phyloP scores from a whole-genome alignment of 2,888 invertebrate species.

The Sycophila texana region DNA sequence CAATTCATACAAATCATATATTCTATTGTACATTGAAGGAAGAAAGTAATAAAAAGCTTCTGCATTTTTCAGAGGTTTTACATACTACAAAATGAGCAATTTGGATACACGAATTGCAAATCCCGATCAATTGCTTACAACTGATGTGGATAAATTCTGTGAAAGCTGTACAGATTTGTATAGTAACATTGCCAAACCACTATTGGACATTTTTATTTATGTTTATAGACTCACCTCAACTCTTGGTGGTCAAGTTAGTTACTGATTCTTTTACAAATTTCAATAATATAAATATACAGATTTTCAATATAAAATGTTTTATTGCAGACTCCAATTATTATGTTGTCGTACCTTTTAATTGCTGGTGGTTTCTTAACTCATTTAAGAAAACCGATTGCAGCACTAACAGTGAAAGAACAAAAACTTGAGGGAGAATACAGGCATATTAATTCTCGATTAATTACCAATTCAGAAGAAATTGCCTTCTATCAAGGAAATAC shows the following conservation, averaged over 20 bases:
- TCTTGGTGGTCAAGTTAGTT: conserved; percentile 85
- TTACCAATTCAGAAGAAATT: conserved; percentile 97
- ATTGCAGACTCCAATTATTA: conserved; percentile 89
- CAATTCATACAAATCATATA: neutral
- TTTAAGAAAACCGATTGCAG: conserved; percentile 88
- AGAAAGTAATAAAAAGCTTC: neutral
- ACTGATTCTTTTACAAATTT: conserved; percentile 21
- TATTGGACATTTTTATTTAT: conserved; percentile 96
- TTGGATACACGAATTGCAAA: conserved; percentile 96
- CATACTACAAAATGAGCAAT: conserved; percentile 97
- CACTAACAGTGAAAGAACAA: conserved; percentile 95
- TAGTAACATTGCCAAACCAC: conserved; percentile 96
- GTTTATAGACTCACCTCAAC: conserved; percentile 91
- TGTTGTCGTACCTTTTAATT: conserved; percentile 91
- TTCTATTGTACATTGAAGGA: neutral
- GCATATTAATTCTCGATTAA: conserved; percentile 96
- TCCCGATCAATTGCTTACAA: conserved; percentile 96
- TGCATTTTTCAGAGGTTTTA: conserved; percentile 84
- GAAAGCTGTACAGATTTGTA: conserved; percentile 96
- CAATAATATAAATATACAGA: conserved; percentile 6
- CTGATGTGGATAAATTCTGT: conserved; percentile 98
- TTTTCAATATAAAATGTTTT: conserved; percentile 63
- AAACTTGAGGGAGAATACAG: conserved; percentile 99
- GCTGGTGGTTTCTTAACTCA: conserved; percentile 93
- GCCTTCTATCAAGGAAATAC: conserved; percentile 89